Evolutionary conservation across 2,113 vertebrate species (phyloP).

Genomic region (Myrmecophaga tridactyla): DNA sequence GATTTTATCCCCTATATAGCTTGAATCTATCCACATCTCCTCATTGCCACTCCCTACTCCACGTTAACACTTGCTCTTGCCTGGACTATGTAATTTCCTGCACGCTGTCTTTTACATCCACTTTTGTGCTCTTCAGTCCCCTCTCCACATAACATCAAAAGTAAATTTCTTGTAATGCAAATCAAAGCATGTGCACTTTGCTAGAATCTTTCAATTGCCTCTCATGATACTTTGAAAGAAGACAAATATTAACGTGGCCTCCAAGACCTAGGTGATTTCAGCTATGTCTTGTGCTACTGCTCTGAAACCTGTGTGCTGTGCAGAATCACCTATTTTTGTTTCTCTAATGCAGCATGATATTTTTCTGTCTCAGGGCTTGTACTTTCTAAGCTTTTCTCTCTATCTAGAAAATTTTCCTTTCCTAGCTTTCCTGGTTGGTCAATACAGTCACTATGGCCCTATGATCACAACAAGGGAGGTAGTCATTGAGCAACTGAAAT

Average conservation of each 20-base stretch:
- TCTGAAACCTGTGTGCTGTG: background rate
- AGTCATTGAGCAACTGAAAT: background rate
- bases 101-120: background rate
- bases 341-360: background rate
- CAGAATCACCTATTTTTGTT: background rate
- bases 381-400: background rate
- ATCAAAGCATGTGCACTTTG: background rate
- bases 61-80: background rate
- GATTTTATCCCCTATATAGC: background rate
- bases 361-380: background rate
- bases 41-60: background rate
- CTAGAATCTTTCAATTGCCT: background rate
- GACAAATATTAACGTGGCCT: background rate
- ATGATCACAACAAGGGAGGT: background rate
- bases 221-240: background rate
- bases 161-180: background rate
- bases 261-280: background rate
- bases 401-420: background rate
- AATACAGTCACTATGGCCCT: background rate
- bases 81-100: background rate
- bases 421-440: background rate
- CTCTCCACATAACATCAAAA: background rate
- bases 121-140: too few relatives aligned
- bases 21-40: background rate
- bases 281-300: background rate